Evolutionary conservation across 2,888 invertebrate genomes (phyloP).

Genomic region (Andricus curvator): DNA sequence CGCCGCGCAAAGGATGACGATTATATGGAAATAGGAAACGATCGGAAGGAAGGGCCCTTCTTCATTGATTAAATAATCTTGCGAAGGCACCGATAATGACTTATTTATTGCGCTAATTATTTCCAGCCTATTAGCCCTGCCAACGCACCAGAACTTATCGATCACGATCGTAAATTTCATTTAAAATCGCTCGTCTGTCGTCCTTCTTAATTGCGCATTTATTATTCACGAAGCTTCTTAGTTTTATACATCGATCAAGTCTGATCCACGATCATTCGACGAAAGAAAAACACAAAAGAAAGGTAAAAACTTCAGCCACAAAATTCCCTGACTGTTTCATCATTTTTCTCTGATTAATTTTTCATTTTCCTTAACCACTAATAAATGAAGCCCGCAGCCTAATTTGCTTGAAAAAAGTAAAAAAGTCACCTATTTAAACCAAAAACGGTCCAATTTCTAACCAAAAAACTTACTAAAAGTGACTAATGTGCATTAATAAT

Average conservation of each 20-base stretch:
- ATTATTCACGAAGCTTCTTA: conserved; percentile 38
- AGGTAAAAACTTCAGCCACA: background rate
- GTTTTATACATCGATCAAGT: conserved; percentile 13
- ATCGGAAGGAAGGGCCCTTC: conserved; percentile 70
- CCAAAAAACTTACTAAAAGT: too few species aligned
- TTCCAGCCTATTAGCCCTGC: conserved; percentile 71
- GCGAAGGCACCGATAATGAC: conserved; percentile 72
- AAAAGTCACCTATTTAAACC: too few species aligned
- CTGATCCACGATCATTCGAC: background rate
- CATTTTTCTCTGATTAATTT: too few species aligned
- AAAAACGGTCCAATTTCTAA: too few species aligned
- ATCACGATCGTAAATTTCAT: conserved; percentile 40
- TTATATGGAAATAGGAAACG: conserved; percentile 75
- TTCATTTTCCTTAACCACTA: too few species aligned
- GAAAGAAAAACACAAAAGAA: background rate
- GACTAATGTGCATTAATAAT: too few species aligned
- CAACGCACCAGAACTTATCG: conserved; percentile 51
- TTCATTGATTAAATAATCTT: conserved; percentile 75
- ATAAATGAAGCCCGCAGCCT: too few species aligned
- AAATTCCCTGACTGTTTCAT: too few species aligned
- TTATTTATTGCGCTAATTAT: conserved; percentile 77
- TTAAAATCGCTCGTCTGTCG: conserved; percentile 26
- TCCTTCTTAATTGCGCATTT: conserved; percentile 38
- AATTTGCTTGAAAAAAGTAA: too few species aligned
- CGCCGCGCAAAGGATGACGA: conserved; percentile 64